Percentiles rank a stretch among this genome's conserved stretches.
These are phyloP conservation scores for Eupleurogrammus muticus DNA, from an alignment of 2,797 vertebrate genomes.

Conservation along the genomic window DNA sequence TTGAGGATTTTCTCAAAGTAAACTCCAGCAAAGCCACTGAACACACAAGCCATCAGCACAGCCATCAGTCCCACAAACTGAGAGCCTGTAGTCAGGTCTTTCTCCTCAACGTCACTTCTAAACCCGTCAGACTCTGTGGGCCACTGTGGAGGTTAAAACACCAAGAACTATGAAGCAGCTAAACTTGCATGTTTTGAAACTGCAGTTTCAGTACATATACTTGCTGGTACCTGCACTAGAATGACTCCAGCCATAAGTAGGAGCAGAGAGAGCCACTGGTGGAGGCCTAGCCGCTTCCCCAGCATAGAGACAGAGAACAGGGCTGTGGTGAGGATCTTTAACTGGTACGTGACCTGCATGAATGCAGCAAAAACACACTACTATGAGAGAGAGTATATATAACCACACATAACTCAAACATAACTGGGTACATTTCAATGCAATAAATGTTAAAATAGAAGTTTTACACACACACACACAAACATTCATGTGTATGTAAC, in stretches of 20 bases:
- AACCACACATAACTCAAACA: neutral
- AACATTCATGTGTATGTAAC: constrained; percentile 70
- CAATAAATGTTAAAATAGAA: no score
- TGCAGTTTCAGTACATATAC: neutral
- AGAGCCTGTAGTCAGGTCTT: constrained; percentile 85
- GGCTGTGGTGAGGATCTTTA: constrained; percentile 98
- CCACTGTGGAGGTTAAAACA: constrained; percentile 81
- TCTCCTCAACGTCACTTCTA: constrained; percentile 69
- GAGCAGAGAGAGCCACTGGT: constrained; percentile 95
- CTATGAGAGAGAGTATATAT: neutral
- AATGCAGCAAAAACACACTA: constrained; percentile 5
- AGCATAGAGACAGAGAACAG: constrained; percentile 97
- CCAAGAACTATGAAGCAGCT: neutral
- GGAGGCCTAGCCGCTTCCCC: constrained; percentile 87
- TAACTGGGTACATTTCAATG: no score
- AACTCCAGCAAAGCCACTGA: constrained; percentile 97
- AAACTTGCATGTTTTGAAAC: neutral
- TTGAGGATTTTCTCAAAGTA: constrained; percentile 99
- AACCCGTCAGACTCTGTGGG: constrained; percentile 86
- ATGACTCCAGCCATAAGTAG: constrained; percentile 93
- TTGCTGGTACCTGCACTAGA: constrained; percentile 90
- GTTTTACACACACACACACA: neutral
- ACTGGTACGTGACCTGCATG: constrained; percentile 94
- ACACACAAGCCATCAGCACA: constrained; percentile 94
- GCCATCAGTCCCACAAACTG: constrained; percentile 92